Evolutionary conservation across 1,140 invertebrate species (phyloP), one percentile per base, ranked within the genome.

Genomic region (Hylaeus anthracinus): DNA sequence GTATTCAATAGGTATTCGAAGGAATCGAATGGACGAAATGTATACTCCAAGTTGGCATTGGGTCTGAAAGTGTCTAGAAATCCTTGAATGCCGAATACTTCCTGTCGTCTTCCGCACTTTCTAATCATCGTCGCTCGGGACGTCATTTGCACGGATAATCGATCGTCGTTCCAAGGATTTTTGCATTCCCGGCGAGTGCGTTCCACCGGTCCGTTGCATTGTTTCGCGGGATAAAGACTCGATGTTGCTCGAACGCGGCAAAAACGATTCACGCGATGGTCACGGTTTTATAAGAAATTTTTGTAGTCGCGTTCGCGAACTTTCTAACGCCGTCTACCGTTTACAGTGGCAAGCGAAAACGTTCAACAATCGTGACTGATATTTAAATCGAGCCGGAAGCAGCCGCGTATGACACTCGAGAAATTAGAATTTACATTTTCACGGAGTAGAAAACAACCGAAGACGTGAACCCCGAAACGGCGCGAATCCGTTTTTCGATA

Each of bases 31-130:
- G 39, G 51, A 39, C 15, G 26, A n/a, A 5, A n/a, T 9, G n/a
- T 51, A 53, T 39, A 8, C 56, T 26, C 43, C n/a, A 14, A 9
- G 48, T 37, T 43, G 51, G 51, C 64, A 15, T 66, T 58, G 73
- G 48, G 37, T 15, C 65, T 55, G 55, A 76, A 76, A 76, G 64
- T 26, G 66, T 1, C 66, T 58, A 70, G 75, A 78, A 77, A 77
- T 77, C 55, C 64, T 69, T 64, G 61, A 64, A 48, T 48, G 66
- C 14, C 69, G 58, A 65, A 69, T 65, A 72, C 61, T 72, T 79
- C 69, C 77, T 53, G 67, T n/a, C 60, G 48, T 14, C 61, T 72
- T 71, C 77, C 77, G 69, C 61, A 78, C 67, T 79, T 79, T 72
- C 77, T 66, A 72, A 26, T 37, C n/a, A 9, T 0, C 65, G 6